These are phyloP conservation scores for Lophotis ruficrista DNA, from an alignment of 2,113 vertebrate genomes.

Conservation along the genomic window DNA sequence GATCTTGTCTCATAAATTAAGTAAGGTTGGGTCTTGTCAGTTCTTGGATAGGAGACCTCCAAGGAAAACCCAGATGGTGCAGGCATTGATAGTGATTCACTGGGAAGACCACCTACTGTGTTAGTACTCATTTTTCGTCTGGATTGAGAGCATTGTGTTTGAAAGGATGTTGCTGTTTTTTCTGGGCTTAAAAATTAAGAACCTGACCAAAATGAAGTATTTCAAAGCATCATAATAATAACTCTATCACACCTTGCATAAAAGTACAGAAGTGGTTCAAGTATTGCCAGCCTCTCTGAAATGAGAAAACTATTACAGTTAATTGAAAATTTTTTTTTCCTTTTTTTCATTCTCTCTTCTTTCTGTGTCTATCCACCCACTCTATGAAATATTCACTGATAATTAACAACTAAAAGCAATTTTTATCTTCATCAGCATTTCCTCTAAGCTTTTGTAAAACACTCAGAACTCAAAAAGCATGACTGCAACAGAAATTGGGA, in stretches of 20 bases:
- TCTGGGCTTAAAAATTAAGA: constrained; percentile 13
- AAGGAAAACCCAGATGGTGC: constrained; percentile 70
- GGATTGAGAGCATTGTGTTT: background rate
- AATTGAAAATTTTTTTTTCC: background rate
- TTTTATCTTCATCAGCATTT: background rate
- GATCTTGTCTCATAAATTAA: constrained; percentile 68
- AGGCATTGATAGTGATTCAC: constrained; percentile 57
- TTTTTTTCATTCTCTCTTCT: background rate
- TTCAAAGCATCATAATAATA: background rate
- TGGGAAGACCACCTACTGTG: constrained; percentile 69
- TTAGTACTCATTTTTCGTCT: constrained; percentile 47
- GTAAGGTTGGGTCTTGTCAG: constrained; percentile 56
- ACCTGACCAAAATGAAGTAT: background rate
- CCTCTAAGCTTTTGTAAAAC: background rate
- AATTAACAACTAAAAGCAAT: background rate
- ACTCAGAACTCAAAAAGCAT: background rate
- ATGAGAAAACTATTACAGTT: background rate
- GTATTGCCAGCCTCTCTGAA: background rate
- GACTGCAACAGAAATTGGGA: background rate
- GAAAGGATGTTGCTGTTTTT: background rate
- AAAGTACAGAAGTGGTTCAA: background rate
- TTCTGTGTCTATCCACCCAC: background rate
- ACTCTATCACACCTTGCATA: background rate
- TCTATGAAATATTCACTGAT: background rate
- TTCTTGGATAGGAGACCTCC: constrained; percentile 51